These are phyloP conservation scores for Contarinia nasturtii DNA, from an alignment of 1,140 invertebrate genomes.

Conservation along the genomic window DNA sequence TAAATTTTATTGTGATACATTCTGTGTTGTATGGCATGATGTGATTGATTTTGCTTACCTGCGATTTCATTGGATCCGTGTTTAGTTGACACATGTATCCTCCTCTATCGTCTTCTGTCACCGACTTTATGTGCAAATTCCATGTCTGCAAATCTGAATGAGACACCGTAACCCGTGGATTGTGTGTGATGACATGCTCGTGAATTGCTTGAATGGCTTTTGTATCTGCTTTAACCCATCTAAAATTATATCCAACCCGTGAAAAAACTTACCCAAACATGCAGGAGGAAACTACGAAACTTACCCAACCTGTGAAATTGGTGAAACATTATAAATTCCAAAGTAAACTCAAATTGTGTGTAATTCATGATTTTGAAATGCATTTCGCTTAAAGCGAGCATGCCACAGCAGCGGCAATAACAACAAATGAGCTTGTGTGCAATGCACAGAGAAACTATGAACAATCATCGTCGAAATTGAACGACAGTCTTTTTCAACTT, in stretches of 20 bases:
- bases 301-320: too few relatives aligned
- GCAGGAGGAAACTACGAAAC: too few relatives aligned
- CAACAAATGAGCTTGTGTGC: too few relatives aligned
- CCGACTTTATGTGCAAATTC: slow-evolving; percentile 66
- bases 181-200: slow-evolving; percentile 75
- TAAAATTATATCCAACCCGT: slow-evolving; percentile 43
- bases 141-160: slow-evolving; percentile 60
- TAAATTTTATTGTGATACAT: neutral
- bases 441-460: too few relatives aligned
- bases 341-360: too few relatives aligned
- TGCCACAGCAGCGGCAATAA: too few relatives aligned
- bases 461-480: too few relatives aligned
- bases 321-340: too few relatives aligned
- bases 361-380: too few relatives aligned
- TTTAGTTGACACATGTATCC: slow-evolving; percentile 65
- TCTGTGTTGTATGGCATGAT: neutral
- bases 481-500: too few relatives aligned
- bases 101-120: slow-evolving; percentile 64
- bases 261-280: too few relatives aligned
- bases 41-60: slow-evolving; percentile 30
- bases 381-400: too few relatives aligned
- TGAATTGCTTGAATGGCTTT: slow-evolving; percentile 76
- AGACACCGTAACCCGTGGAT: slow-evolving; percentile 57
- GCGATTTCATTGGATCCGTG: slow-evolving; percentile 61
- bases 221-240: slow-evolving; percentile 75